Conservation (phyloP, 2,797 vertebrate species). For the Diplodus sargus region DNA sequence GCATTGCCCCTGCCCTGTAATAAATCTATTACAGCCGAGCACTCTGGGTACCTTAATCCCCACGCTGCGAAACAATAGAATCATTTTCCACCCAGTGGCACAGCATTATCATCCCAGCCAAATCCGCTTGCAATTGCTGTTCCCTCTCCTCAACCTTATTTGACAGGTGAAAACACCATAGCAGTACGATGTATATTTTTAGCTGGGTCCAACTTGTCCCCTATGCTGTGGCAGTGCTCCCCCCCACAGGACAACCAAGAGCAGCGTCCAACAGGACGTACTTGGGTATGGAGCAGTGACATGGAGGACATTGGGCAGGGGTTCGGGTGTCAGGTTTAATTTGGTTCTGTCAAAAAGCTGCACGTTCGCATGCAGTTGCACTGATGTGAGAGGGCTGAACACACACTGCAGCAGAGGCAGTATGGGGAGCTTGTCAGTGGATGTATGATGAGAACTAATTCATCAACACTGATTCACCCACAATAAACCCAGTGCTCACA, state of each 20-base stretch:
- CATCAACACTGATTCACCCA: slow-evolving; percentile 18
- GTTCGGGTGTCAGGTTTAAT: slow-evolving; percentile 46
- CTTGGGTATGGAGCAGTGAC: slow-evolving; percentile 24
- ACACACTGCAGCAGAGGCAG: slow-evolving; percentile 44
- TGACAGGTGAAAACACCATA: slow-evolving; percentile 32
- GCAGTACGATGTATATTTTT: slow-evolving; percentile 17
- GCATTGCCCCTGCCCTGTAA: slow-evolving; percentile 34
- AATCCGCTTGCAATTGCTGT: slow-evolving; percentile 21
- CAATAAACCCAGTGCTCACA: slow-evolving; percentile 4
- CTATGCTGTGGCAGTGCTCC: slow-evolving; percentile 2
- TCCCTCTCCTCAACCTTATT: slow-evolving; percentile 9
- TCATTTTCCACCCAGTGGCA: slow-evolving; percentile 44
- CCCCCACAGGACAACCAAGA: neutral
- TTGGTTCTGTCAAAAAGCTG: slow-evolving; percentile 37
- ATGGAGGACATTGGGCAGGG: slow-evolving; percentile 40
- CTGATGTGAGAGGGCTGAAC: slow-evolving; percentile 4
- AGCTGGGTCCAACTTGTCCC: slow-evolving; percentile 8
- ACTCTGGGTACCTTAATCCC: slow-evolving; percentile 51
- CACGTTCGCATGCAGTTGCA: slow-evolving; percentile 32
- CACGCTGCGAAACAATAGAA: slow-evolving; percentile 53
- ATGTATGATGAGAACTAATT: slow-evolving; percentile 11
- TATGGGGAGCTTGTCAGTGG: slow-evolving; percentile 11
- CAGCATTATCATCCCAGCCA: slow-evolving; percentile 33
- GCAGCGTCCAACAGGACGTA: slow-evolving; percentile 23
- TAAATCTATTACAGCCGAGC: slow-evolving; percentile 43